Evolutionary conservation across 2,113 vertebrate genomes (phyloP).

Genomic region (Gymnocephalus cernua): DNA sequence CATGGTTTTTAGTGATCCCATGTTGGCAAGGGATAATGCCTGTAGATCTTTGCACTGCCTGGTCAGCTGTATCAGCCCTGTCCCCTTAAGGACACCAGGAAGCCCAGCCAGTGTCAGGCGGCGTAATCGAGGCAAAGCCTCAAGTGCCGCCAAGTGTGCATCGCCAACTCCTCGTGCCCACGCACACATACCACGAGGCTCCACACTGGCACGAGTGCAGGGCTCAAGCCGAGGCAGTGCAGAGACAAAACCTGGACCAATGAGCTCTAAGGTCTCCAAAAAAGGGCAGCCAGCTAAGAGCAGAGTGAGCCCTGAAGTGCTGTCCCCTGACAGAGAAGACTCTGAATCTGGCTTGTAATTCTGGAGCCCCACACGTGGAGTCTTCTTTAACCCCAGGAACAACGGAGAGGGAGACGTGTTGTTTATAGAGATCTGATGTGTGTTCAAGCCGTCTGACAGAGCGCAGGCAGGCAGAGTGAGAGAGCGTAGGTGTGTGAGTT

Average conservation of each 20-base stretch:
- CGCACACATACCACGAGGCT: conserved; percentile 90
- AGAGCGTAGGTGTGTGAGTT: conserved; percentile 86
- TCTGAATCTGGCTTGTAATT: conserved; percentile 73
- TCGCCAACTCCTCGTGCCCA: conserved; percentile 90
- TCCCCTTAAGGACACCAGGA: conserved; percentile 91
- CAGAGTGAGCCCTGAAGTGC: conserved; percentile 85
- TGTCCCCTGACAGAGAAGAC: conserved; percentile 64
- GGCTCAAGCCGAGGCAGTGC: conserved; percentile 94
- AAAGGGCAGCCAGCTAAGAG: conserved; percentile 86
- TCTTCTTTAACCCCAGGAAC: conserved; percentile 88
- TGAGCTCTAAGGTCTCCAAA: conserved; percentile 91
- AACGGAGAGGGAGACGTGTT: conserved; percentile 62
- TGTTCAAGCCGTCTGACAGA: conserved; percentile 82
- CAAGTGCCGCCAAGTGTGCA: conserved; percentile 89
- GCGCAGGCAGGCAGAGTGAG: conserved; percentile 93
- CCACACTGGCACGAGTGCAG: conserved; percentile 85
- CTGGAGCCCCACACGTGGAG: conserved; percentile 89
- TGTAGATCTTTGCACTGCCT: conserved; percentile 89
- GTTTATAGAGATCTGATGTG: conserved; percentile 27
- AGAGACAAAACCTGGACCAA: conserved; percentile 93
- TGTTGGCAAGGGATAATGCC: conserved; percentile 92
- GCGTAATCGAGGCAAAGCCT: conserved; percentile 86
- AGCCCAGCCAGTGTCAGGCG: conserved; percentile 94
- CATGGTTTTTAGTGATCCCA: conserved; percentile 92
- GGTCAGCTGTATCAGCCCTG: conserved; percentile 88